These are phyloP conservation scores for Euwallacea similis DNA, from an alignment of 1,140 invertebrate species.

Conservation along the genomic window DNA sequence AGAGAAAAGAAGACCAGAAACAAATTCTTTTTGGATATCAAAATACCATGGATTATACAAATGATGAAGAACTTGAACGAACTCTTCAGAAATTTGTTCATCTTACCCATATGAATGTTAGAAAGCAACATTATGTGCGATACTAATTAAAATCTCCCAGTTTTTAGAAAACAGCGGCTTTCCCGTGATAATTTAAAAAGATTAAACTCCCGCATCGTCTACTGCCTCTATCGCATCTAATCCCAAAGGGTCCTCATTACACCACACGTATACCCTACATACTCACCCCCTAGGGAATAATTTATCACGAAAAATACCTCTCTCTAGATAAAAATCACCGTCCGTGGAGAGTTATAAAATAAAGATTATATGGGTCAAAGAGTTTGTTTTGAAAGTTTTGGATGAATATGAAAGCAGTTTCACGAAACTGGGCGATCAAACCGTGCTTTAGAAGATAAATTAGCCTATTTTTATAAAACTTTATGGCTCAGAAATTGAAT, in stretches of 20 bases:
- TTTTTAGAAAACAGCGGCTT: too few relatives aligned
- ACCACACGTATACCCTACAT: not conserved
- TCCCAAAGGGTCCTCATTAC: not conserved
- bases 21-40: too few relatives aligned
- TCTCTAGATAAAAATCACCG: constrained; percentile 3
- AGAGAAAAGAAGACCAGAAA: too few relatives aligned
- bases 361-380: constrained; percentile 37
- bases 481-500: constrained; percentile 23
- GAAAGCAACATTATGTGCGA: too few relatives aligned
- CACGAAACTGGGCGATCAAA: constrained; percentile 24
- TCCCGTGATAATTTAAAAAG: too few relatives aligned
- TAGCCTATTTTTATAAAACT: constrained; percentile 25
- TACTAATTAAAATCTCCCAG: too few relatives aligned
- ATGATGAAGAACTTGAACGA: too few relatives aligned
- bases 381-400: constrained; percentile 35
- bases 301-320: constrained; percentile 5
- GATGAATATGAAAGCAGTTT: constrained; percentile 34
- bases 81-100: too few relatives aligned
- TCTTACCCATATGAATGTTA: too few relatives aligned
- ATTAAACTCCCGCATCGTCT: too few relatives aligned
- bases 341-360: constrained; percentile 27
- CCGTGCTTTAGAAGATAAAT: constrained; percentile 25
- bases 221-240: too few relatives aligned
- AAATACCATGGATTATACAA: too few relatives aligned
- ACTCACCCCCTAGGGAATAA: not conserved